phyloP scores from a whole-genome alignment of 2,797 vertebrate genomes.

The Danionella dracula region DNA sequence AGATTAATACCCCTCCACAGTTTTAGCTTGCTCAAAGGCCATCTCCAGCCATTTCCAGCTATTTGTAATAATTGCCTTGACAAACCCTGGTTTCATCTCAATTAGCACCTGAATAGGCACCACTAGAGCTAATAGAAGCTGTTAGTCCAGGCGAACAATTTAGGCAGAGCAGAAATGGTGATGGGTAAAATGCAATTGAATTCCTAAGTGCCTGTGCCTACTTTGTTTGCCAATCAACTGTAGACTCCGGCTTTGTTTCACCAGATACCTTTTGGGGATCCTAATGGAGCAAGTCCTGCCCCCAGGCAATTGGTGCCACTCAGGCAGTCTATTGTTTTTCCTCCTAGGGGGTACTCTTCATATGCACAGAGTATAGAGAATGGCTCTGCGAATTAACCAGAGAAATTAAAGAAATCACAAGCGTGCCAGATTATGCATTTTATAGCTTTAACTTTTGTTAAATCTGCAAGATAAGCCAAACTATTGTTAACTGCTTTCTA shows the following conservation, averaged over 20 bases:
- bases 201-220: constrained; percentile 54
- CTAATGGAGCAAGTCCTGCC: constrained; percentile 54
- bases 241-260: constrained; percentile 50
- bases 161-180: constrained; percentile 52
- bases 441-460: constrained; percentile 42
- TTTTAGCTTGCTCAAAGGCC: constrained; percentile 82
- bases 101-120: constrained; percentile 92
- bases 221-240: constrained; percentile 54
- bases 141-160: constrained; percentile 75
- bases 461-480: constrained; percentile 12
- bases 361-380: constrained; percentile 37
- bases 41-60: constrained; percentile 89
- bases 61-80: constrained; percentile 95
- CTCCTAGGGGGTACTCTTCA: constrained; percentile 45
- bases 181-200: constrained; percentile 58
- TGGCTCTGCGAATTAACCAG: constrained; percentile 47
- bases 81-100: constrained; percentile 91
- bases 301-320: constrained; percentile 53
- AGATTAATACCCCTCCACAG: constrained; percentile 82
- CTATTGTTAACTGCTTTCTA: background rate
- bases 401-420: constrained; percentile 50
- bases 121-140: constrained; percentile 84
- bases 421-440: constrained; percentile 40
- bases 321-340: constrained; percentile 47
- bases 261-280: constrained; percentile 52